A percentile compares a stretch with the other conserved stretches of the same genome.
Evolutionary conservation across 2,113 vertebrate species (phyloP).

Genomic region (Istiophorus platypterus): DNA sequence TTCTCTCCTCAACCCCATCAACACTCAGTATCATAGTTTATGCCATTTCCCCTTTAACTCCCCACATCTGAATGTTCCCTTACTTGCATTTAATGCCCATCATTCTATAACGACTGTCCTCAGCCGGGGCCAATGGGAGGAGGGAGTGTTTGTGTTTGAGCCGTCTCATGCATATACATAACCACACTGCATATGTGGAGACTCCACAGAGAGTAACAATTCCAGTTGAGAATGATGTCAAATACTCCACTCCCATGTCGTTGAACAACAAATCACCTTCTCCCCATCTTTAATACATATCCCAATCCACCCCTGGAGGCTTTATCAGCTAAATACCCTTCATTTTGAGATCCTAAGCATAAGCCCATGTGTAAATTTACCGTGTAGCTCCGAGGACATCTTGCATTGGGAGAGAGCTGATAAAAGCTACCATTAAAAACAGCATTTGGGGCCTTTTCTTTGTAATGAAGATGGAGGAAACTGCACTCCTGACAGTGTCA

Average conservation of each 20-base stretch:
- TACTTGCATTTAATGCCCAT: constrained; percentile 51
- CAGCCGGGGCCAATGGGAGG: constrained; percentile 22
- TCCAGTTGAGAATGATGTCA: constrained; percentile 67
- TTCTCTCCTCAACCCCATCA: constrained; percentile 16
- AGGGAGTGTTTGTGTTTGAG: constrained; percentile 33
- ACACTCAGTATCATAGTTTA: constrained; percentile 49
- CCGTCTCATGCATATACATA: constrained; percentile 50
- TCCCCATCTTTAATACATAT: constrained; percentile 68
- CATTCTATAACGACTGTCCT: constrained; percentile 36
- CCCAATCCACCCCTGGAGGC: constrained; percentile 57
- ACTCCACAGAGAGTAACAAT: constrained; percentile 40
- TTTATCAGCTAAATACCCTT: constrained; percentile 70
- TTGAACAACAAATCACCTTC: constrained; percentile 66
- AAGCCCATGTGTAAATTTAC: constrained; percentile 63
- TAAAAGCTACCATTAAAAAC: constrained; percentile 70
- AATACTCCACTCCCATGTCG: constrained; percentile 42
- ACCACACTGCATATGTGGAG: constrained; percentile 19
- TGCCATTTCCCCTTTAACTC: constrained; percentile 34
- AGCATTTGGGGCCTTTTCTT: constrained; percentile 57
- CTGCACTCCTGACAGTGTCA: constrained; percentile 38
- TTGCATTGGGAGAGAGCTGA: constrained; percentile 46
- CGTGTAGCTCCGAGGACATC: constrained; percentile 6
- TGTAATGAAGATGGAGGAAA: constrained; percentile 73
- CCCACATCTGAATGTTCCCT: constrained; percentile 23
- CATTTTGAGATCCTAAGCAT: constrained; percentile 55